A percentile compares a stretch with the other conserved stretches of the same genome.
Conservation (phyloP, 2,113 vertebrate genomes). For the Lutjanus erythropterus region DNA sequence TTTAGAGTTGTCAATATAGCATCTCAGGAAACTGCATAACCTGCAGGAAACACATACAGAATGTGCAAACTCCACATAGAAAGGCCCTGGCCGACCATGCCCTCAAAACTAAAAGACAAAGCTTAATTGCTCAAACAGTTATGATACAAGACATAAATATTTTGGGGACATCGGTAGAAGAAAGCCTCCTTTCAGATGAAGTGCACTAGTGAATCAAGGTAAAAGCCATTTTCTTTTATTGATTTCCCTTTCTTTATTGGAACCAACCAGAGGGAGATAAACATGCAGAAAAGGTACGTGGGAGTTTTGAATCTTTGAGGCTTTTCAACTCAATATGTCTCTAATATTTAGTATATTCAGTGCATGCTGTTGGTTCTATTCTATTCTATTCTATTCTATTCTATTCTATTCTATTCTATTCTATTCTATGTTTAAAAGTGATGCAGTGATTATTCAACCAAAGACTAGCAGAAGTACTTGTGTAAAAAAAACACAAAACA, state of each 20-base stretch:
- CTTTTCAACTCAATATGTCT: background rate
- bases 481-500: too few species aligned
- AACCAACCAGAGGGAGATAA: slow-evolving; percentile 1
- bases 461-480: too few species aligned
- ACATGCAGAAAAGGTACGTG: background rate
- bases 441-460: too few species aligned
- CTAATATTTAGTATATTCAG: background rate
- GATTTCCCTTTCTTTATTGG: background rate
- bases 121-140: background rate
- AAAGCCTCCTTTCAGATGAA: background rate
- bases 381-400: too few species aligned
- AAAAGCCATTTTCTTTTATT: slow-evolving; percentile 23
- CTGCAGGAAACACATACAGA: background rate
- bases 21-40: background rate
- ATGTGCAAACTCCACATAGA: background rate
- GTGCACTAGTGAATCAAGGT: background rate
- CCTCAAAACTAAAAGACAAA: background rate
- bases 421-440: too few species aligned
- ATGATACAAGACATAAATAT: background rate
- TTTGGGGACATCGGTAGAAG: background rate
- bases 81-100: too few species aligned
- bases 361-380: background rate
- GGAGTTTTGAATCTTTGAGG: background rate
- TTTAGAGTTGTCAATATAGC: background rate
- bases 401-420: too few species aligned